Percentiles rank a stretch among this genome's conserved stretches.
phyloP scores from a whole-genome alignment of 1,140 invertebrate species.

The Varroa destructor region DNA sequence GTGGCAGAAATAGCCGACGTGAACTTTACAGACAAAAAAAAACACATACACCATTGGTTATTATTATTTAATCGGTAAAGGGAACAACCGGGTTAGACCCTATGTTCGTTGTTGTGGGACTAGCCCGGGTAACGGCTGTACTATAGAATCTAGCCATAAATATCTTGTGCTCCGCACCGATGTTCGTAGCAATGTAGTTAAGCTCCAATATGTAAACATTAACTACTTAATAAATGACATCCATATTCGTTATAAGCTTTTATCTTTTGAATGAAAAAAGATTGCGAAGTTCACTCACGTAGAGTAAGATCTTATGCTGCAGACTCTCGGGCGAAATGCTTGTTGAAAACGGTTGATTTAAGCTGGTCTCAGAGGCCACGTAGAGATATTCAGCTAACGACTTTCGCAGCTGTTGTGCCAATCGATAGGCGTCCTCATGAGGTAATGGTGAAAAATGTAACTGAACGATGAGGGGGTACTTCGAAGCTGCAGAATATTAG shows the following conservation, averaged over 20 bases:
- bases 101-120: too few species aligned
- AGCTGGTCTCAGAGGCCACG: constrained; percentile 32
- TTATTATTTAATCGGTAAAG: too few species aligned
- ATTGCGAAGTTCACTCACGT: constrained; percentile 35
- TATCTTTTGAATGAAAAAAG: too few species aligned
- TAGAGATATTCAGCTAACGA: constrained; percentile 38
- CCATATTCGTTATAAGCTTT: too few species aligned
- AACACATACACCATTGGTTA: neutral
- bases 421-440: constrained; percentile 11
- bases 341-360: constrained; percentile 20
- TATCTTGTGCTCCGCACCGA: too few species aligned
- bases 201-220: too few species aligned
- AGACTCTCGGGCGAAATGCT: constrained; percentile 39
- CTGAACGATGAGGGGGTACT: constrained; percentile 42
- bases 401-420: constrained; percentile 34
- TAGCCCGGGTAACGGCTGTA: too few species aligned
- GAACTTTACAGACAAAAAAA: constrained; percentile 2
- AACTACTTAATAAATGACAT: too few species aligned
- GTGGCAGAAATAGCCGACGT: neutral
- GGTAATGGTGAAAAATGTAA: constrained; percentile 31
- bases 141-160: too few species aligned
- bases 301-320: constrained; percentile 40
- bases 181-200: too few species aligned
- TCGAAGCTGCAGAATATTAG: constrained; percentile 31
- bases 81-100: too few species aligned